Evolutionary conservation across 2,797 vertebrate genomes (phyloP).

Genomic region (Stomatorhinus walkeri): DNA sequence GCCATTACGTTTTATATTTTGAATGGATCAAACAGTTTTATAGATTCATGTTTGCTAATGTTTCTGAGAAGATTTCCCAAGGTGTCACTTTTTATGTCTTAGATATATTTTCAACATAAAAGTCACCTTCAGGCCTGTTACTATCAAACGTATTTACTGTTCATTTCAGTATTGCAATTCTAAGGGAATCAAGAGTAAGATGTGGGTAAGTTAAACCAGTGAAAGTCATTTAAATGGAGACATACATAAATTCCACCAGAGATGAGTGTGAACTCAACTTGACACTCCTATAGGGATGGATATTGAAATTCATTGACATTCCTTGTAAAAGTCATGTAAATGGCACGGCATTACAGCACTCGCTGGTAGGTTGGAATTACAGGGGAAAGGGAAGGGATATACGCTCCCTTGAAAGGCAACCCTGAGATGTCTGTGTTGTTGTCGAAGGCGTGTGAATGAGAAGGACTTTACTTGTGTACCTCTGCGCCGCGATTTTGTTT

Average conservation of each 20-base stretch:
- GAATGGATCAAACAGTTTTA: neutral
- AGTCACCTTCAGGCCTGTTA: slow-evolving; percentile 3
- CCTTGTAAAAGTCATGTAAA: neutral
- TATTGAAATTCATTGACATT: neutral
- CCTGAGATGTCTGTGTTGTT: neutral
- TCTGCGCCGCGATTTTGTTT: neutral
- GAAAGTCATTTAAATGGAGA: neutral
- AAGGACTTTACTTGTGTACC: neutral
- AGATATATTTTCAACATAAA: neutral
- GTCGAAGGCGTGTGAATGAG: neutral
- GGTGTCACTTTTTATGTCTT: neutral
- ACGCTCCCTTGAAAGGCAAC: neutral
- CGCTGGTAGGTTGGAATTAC: neutral
- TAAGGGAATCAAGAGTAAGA: neutral
- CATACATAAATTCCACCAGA: neutral
- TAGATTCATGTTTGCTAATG: neutral
- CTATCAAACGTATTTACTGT: neutral
- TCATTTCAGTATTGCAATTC: neutral
- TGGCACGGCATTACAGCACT: neutral
- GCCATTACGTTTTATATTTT: neutral
- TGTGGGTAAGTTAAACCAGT: neutral
- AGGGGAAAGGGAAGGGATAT: neutral
- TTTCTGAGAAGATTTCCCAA: neutral
- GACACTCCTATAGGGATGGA: neutral
- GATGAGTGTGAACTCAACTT: slow-evolving; percentile 2